Evolutionary conservation across 2,888 invertebrate species (phyloP).

Genomic region (Sinhomidia bicolor): DNA sequence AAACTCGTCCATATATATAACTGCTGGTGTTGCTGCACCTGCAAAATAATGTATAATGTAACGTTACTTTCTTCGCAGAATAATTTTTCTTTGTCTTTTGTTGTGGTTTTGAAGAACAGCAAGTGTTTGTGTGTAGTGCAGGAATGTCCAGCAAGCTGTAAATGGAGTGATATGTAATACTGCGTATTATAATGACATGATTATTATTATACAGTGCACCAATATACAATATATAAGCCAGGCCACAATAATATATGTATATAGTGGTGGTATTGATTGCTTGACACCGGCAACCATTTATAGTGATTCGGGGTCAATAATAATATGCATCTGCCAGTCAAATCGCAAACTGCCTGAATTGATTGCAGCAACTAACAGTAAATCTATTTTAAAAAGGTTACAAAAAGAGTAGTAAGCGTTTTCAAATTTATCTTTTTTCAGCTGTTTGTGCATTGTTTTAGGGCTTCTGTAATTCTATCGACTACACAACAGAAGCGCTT

Average conservation of each 20-base stretch:
- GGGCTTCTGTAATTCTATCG: not conserved
- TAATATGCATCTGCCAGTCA: too few species aligned
- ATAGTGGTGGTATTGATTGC: slow-evolving; percentile 10
- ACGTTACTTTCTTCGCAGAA: slow-evolving; percentile 3
- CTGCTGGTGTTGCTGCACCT: slow-evolving; percentile 6
- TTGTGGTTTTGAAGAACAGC: not conserved
- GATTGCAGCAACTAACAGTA: slow-evolving; percentile 1
- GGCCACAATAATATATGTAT: too few species aligned
- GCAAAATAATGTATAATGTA: not conserved
- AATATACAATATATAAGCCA: too few species aligned
- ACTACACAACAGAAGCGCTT: not conserved
- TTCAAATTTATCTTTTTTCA: not conserved
- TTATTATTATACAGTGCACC: not conserved
- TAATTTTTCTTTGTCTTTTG: not conserved
- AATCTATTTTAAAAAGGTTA: not conserved
- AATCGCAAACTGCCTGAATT: too few species aligned
- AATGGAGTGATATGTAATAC: not conserved
- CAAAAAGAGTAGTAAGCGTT: not conserved
- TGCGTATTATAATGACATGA: not conserved
- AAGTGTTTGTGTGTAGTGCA: too few species aligned
- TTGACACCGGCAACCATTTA: slow-evolving; percentile 22
- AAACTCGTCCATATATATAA: not conserved
- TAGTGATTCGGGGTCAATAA: not conserved
- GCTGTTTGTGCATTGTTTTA: not conserved
- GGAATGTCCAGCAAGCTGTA: slow-evolving; percentile 26